These are phyloP conservation scores for Pseudococcus viburni DNA, from an alignment of 2,888 invertebrate genomes.

Conservation along the genomic window DNA sequence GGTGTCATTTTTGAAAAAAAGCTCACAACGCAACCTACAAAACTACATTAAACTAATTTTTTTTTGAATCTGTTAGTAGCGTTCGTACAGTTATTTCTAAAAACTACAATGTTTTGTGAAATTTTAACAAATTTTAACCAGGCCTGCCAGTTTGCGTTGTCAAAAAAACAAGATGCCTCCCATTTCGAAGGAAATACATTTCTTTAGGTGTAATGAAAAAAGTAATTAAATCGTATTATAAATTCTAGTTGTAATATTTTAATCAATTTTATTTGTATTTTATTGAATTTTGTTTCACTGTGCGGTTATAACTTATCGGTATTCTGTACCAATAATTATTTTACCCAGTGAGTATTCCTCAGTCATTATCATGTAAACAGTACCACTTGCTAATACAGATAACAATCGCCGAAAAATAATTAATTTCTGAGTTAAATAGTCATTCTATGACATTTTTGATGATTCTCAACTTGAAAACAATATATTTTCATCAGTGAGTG, in stretches of 20 bases:
- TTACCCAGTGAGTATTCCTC: neutral
- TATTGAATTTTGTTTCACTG: neutral
- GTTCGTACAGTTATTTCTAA: neutral
- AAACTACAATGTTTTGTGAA: neutral
- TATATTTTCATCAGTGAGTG: neutral
- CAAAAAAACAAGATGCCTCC: constrained; percentile 15
- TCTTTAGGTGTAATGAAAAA: neutral
- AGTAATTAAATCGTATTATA: neutral
- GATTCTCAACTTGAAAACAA: neutral
- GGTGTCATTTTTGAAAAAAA: no score
- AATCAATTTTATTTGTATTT: neutral
- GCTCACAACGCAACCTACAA: no score
- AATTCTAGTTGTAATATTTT: neutral
- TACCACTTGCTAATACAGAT: neutral
- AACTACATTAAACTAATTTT: no score
- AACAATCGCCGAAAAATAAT: neutral
- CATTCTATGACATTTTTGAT: neutral
- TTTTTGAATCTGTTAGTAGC: neutral
- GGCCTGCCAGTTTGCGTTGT: neutral
- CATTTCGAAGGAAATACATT: neutral
- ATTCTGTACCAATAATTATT: neutral
- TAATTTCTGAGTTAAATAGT: neutral
- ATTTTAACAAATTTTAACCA: neutral
- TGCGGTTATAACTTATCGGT: neutral
- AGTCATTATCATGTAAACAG: constrained; percentile 22